These are phyloP conservation scores for Phalanger gymnotis DNA, from an alignment of 2,797 vertebrate species.

Conservation along the genomic window DNA sequence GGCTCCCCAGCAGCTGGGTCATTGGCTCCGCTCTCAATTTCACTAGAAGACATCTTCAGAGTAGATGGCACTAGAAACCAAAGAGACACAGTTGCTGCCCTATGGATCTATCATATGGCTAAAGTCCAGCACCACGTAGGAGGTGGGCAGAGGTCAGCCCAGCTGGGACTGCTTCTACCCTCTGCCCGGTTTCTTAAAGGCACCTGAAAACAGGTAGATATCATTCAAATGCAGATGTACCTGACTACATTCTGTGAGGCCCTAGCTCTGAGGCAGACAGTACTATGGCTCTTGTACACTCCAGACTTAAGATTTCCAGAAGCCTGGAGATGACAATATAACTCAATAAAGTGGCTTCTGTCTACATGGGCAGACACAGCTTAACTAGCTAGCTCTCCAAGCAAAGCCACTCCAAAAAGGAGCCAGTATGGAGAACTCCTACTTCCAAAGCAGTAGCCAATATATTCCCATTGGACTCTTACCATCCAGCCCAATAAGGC, in stretches of 20 bases:
- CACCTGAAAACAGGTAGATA: background rate
- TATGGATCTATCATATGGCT: background rate
- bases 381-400: background rate
- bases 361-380: background rate
- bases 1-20: background rate
- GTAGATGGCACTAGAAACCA: constrained; percentile 5
- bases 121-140: background rate
- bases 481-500: background rate
- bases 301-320: background rate
- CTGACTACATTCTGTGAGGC: background rate
- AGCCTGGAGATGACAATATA: background rate
- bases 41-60: constrained; percentile 51
- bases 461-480: background rate
- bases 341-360: background rate
- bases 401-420: background rate
- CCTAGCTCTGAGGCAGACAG: background rate
- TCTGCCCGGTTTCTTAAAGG: background rate
- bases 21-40: background rate
- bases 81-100: background rate
- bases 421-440: background rate
- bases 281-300: background rate
- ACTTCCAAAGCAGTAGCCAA: background rate
- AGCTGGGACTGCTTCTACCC: background rate
- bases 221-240: too few relatives aligned
- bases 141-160: background rate